Conservation (phyloP, 2,888 invertebrate species). For the Podabrus alpinus region DNA sequence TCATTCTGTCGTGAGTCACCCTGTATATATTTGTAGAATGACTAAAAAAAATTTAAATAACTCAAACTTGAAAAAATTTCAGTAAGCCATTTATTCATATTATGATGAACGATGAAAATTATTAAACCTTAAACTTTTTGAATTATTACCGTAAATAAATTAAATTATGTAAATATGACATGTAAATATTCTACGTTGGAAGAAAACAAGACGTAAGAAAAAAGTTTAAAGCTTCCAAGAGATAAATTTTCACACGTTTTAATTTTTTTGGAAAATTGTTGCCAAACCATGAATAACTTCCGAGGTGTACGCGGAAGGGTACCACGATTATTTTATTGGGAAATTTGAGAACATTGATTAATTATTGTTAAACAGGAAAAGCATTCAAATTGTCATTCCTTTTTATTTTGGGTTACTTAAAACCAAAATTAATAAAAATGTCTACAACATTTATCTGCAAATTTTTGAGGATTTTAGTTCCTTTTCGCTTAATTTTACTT, state of each 20-base stretch:
- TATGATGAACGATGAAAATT: background rate
- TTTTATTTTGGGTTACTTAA: too few species aligned
- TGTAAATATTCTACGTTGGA: background rate
- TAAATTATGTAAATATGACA: background rate
- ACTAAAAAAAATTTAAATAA: background rate
- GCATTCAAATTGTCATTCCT: too few species aligned
- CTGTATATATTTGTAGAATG: background rate
- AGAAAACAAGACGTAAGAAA: background rate
- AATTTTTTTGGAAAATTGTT: background rate
- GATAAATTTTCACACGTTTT: background rate
- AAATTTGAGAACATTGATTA: too few species aligned
- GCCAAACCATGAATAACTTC: background rate
- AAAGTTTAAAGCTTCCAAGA: background rate
- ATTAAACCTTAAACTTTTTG: background rate
- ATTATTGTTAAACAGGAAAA: too few species aligned
- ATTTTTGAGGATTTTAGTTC: too few species aligned
- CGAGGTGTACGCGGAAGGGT: background rate
- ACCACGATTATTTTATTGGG: too few species aligned
- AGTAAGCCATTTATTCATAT: background rate
- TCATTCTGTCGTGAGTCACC: background rate
- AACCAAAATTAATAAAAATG: too few species aligned
- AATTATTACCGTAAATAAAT: background rate
- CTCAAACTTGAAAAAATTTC: background rate
- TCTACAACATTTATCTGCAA: too few species aligned
- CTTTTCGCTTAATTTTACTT: too few species aligned